These are phyloP conservation scores for Eidolon helvum DNA, from an alignment of 2,113 vertebrate genomes.

Conservation along the genomic window DNA sequence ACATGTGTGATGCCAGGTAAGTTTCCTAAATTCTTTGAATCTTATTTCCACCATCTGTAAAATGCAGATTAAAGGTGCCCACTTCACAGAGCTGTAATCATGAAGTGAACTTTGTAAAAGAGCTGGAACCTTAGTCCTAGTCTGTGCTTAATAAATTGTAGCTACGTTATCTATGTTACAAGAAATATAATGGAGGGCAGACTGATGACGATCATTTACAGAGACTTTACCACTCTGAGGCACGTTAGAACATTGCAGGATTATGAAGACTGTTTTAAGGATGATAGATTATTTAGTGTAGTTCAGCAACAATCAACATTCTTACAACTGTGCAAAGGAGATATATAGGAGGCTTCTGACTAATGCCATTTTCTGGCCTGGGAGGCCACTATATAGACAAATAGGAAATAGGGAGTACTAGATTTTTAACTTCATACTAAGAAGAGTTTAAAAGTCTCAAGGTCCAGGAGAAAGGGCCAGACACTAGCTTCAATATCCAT, in stretches of 20 bases:
- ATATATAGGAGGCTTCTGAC: not conserved
- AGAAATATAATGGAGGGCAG: not conserved
- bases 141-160: not conserved
- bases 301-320: not conserved
- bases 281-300: not conserved
- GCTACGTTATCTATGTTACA: not conserved
- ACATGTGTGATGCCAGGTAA: not conserved
- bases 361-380: not conserved
- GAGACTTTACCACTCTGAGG: not conserved
- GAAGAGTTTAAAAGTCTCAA: constrained; percentile 32
- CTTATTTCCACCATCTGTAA: not conserved
- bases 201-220: not conserved
- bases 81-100: not conserved
- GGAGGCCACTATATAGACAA: not conserved
- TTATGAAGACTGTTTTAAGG: not conserved
- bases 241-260: not conserved
- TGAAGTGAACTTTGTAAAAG: not conserved
- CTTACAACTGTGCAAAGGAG: not conserved
- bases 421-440: constrained; percentile 16
- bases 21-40: not conserved
- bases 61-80: not conserved
- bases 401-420: not conserved
- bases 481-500: not conserved
- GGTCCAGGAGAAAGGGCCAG: not conserved
- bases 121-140: not conserved